Evolutionary conservation across 64 coral and sea anemone genomes (phyloP), one percentile per base, ranked within the genome.

Genomic region (Porites lutea): DNA sequence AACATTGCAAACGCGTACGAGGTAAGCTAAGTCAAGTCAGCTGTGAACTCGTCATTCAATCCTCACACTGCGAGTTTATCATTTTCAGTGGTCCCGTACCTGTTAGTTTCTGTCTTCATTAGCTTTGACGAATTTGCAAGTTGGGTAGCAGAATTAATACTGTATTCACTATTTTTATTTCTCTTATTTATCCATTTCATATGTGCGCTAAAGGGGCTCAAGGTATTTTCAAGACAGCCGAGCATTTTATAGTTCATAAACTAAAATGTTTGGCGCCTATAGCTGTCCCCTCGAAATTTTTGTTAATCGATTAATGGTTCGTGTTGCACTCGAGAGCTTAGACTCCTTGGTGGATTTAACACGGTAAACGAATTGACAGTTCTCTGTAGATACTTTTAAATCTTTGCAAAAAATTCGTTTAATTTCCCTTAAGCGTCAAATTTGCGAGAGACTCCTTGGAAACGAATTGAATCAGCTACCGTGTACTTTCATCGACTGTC

Each of bases 1-100:
- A 99, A 99, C 74, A 99, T 99, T 88, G 94, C 94, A 58, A 89
- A 99, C 79, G 97, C 97, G 60, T 96, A 99, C 49, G 97, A 99
- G 94, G 97, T 99, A 76, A 72, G 27, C 27, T 37, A 37, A 37
- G 27, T 37, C 27, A 37, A 37, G 90, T 93, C 43, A 60, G 18
- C 50, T 48, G 46, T 79, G 21, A 88, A 51, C 18, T 72, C 20
- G 23, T 80, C 48, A 72, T 71, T 71, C 47, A 13, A 16, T 45
- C 44, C 74, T 20, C 71, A 15, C 48, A 47, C 18, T 69, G 63
- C 18, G 68, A 51, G 48, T 68, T 71, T 71, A 46, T 48, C 44
- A 6, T 15, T 57, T 9, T 3, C 13, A 68, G 45, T 18, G 19
- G 48, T 48, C 19, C 23, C 27, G 1, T 61, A 18, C 8, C 58